These are phyloP conservation scores for Cactoblastis cactorum DNA, from an alignment of 2,888 invertebrate species.

Conservation along the genomic window DNA sequence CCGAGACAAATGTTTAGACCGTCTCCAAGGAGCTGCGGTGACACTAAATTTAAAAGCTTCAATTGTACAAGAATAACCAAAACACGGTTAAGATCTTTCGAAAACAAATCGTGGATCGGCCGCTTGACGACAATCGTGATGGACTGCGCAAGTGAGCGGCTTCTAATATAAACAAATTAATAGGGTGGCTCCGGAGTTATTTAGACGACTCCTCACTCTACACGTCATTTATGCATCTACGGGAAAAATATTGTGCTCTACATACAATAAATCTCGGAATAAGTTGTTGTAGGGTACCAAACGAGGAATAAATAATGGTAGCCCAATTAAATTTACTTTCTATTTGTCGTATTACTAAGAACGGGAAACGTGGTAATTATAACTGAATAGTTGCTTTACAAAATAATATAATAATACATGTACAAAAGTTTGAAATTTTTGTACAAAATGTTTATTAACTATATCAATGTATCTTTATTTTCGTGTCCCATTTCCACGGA, in stretches of 20 bases:
- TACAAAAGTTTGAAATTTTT: background rate
- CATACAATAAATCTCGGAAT: slow-evolving; percentile 51
- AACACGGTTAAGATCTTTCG: slow-evolving; percentile 78
- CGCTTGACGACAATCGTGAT: slow-evolving; percentile 75
- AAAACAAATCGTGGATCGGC: slow-evolving; percentile 78
- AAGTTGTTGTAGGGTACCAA: slow-evolving; percentile 51
- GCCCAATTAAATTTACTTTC: background rate
- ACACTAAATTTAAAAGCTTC: slow-evolving; percentile 79
- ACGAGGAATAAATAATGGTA: slow-evolving; percentile 26
- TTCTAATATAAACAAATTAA: slow-evolving; percentile 79
- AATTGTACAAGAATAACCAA: slow-evolving; percentile 78
- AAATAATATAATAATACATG: background rate
- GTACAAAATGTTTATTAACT: background rate
- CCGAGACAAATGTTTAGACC: slow-evolving; percentile 75
- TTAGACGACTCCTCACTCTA: slow-evolving; percentile 42
- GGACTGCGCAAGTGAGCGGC: slow-evolving; percentile 76
- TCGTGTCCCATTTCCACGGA: too few relatives aligned
- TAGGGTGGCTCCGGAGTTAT: slow-evolving; percentile 61
- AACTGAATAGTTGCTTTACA: background rate
- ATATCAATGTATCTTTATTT: too few relatives aligned
- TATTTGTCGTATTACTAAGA: background rate
- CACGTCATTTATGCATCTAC: slow-evolving; percentile 52
- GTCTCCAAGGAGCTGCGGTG: slow-evolving; percentile 75
- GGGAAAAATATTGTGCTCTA: slow-evolving; percentile 51
- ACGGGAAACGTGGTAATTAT: background rate